Percentiles rank a stretch among this genome's conserved stretches.
Evolutionary conservation across 2,888 invertebrate species (phyloP).

Genomic region (Cephus nigrinus): DNA sequence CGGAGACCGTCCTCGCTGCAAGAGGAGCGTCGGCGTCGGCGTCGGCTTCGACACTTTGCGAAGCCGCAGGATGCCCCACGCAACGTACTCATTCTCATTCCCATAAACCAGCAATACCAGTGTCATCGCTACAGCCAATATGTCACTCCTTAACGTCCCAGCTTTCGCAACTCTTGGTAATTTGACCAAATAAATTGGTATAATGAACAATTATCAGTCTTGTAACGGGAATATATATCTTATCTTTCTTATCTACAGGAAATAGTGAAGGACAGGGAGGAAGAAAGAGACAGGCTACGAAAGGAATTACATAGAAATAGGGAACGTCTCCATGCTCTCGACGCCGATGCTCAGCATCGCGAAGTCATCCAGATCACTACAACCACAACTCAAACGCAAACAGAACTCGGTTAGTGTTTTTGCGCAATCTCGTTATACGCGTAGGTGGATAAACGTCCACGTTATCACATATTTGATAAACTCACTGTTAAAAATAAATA

Average conservation of each 20-base stretch:
- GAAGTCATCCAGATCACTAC: constrained; percentile 42
- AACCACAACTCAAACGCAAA: constrained; percentile 46
- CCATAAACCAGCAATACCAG: constrained; percentile 71
- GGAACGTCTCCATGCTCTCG: constrained; percentile 76
- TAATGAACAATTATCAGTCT: constrained; percentile 8
- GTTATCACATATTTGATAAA: no score
- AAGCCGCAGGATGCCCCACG: constrained; percentile 65
- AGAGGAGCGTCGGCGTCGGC: constrained; percentile 64
- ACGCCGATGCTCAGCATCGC: constrained; percentile 55
- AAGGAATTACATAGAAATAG: constrained; percentile 78
- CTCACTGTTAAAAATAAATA: neutral
- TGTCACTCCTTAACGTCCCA: constrained; percentile 74
- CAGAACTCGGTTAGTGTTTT: constrained; percentile 44
- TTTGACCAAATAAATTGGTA: constrained; percentile 33
- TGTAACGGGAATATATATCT: constrained; percentile 4
- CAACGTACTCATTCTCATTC: constrained; percentile 58
- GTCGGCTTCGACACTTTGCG: constrained; percentile 57
- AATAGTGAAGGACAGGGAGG: constrained; percentile 79
- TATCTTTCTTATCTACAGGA: constrained; percentile 68
- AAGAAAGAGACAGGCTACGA: constrained; percentile 79
- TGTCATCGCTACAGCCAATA: constrained; percentile 73
- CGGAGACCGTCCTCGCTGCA: constrained; percentile 68
- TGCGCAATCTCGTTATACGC: neutral
- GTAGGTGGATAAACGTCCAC: neutral
- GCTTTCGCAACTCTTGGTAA: constrained; percentile 78